Evolutionary conservation across 2,888 invertebrate species (phyloP), one percentile per base, ranked within the genome.

Genomic region (Trichogramma dendrolimi): DNA sequence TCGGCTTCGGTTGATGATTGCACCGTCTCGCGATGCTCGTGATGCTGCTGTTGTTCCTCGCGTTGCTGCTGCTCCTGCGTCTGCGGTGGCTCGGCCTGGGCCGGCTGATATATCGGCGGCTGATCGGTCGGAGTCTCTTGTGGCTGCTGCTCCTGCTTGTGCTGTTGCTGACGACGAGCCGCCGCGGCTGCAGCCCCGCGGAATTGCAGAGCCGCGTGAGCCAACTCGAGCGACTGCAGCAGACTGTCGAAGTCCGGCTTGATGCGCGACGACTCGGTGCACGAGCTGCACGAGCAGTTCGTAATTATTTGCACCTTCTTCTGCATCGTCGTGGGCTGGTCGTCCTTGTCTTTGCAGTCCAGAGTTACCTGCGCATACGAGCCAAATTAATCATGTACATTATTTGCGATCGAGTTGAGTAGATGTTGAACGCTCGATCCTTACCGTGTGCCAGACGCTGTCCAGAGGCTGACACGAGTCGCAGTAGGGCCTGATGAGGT

Each of bases 381-480:
- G 42, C 40, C 11, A 1, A 53, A 38, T 6, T 2, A 38, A 40
- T 6, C 1, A 10, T 38, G 7, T 3, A 53, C 42, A n/a, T 53
- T 57, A 8, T 53, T 27, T 6, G 7, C 2, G 46, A 55, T 6
- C 4, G 46, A 55, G 38, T 49, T 43, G 54, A 2, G 6, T 56
- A 7, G 14, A 38, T 6, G 42, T 5, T 41, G 10, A 7, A 40
- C 5, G n/a, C 6, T 44, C 49, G 55, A 47, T 7, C 72, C 81
- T 77, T 77, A 87, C 87, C 71, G 86, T 86, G 70, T 85, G 86
- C 83, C 87, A 87, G 66, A 83, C 81, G 44, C 85, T 84, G 64
- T 83, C 82, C 1, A 84, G 81, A 1, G 87, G 87, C 72, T 87
- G 87, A 70, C 87, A 88, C 64, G 87, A 87, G 75, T 88, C 88